A percentile compares a stretch with the other conserved stretches of the same genome.
These are phyloP conservation scores for Pagrus major DNA, from an alignment of 2,113 vertebrate species.

Conservation along the genomic window DNA sequence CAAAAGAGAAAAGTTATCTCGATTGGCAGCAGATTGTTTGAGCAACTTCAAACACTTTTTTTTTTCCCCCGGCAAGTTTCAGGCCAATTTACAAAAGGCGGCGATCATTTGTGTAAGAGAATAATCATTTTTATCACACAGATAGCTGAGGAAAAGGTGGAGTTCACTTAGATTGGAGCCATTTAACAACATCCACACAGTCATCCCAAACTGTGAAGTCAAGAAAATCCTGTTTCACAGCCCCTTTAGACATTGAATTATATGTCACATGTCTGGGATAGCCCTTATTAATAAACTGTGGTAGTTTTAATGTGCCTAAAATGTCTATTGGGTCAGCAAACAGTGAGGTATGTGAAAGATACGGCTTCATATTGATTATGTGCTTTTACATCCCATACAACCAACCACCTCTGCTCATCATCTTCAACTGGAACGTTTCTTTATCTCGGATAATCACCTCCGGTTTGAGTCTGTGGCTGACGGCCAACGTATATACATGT, in stretches of 20 bases:
- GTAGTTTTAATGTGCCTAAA: background rate
- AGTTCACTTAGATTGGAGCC: background rate
- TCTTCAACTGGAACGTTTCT: slow-evolving; percentile 1
- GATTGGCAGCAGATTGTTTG: background rate
- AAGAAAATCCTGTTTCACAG: background rate
- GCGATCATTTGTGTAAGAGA: background rate
- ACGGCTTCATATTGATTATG: background rate
- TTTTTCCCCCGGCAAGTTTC: background rate
- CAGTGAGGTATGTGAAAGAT: too few relatives aligned
- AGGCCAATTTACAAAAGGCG: slow-evolving; percentile 1
- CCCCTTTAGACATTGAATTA: background rate
- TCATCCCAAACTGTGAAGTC: background rate
- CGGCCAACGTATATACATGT: slow-evolving; percentile 41
- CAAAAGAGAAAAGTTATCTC: slow-evolving; percentile 10
- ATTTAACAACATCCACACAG: background rate
- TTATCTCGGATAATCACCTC: slow-evolving; percentile 18
- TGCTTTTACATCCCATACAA: background rate
- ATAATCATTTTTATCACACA: slow-evolving; percentile 1
- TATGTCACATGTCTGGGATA: background rate
- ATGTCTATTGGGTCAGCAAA: background rate
- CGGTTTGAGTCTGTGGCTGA: slow-evolving; percentile 35
- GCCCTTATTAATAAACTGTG: too few relatives aligned
- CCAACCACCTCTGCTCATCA: background rate
- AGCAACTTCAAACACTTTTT: slow-evolving; percentile 21
- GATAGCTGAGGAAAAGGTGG: slow-evolving; percentile 42